Evolutionary conservation across 2,888 invertebrate species (phyloP), one percentile per base, ranked within the genome.

Genomic region (Machimus atricapillus): DNA sequence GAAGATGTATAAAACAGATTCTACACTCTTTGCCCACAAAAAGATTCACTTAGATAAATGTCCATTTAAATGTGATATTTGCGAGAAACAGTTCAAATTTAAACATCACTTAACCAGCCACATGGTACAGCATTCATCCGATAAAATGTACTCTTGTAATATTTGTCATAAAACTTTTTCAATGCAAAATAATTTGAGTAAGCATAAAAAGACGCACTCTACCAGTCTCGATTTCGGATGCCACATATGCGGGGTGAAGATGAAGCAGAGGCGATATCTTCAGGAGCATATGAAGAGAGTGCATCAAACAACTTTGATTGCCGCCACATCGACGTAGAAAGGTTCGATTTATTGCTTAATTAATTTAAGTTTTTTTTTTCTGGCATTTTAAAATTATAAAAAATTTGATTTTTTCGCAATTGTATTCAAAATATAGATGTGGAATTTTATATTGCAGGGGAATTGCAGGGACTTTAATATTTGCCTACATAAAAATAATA

Each of bases 211-310:
- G 58, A 93, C 93, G 87, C 94, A 94, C 89, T 89, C 90, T 1
- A 91, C 91, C 3, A 92, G 92, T 5, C 92, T 92, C 87, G 91
- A 91, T 8, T 92, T 91, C 89, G 88, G 90, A 1, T 94, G 94
- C 89, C 90, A 90, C 14, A 89, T 91, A 27, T 94, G 94, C 89
- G 91, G 90, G 0, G 90, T 91, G 46, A 91, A 90, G 40, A 94
- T 94, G 89, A 93, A 93, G 5, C 94, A 94, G 89, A 91, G 91
- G 88, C 91, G 94, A 31, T 94, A 94, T 90, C 90, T 94, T 19
- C 93, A 93, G 85, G 94, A 92, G 88, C 94, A 94, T 89, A 89
- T 92, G 88, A 89, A 90, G 37, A 92, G 91, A 77, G 92, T 92
- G 88, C 93, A 93, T 89, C 87, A 87, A 58, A 88, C 78, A 7